Conservation (phyloP, 1,140 invertebrate genomes). For the Cydia splendana region DNA sequence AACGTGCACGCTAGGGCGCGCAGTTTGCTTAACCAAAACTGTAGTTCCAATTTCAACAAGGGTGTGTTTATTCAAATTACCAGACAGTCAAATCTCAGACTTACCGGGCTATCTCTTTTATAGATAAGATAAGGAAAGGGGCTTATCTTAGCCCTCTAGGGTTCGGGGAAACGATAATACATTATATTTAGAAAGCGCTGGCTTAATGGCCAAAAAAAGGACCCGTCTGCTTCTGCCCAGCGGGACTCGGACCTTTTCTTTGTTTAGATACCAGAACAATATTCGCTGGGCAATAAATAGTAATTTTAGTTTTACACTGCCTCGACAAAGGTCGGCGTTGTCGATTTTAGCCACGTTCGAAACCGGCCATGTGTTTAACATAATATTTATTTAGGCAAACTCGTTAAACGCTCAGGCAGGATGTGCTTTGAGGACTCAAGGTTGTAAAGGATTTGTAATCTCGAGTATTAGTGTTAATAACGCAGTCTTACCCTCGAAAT, state of each 20-base stretch:
- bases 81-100: constrained; percentile 47
- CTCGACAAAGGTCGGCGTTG: constrained; percentile 38
- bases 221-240: background rate
- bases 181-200: constrained; percentile 60
- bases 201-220: constrained; percentile 47
- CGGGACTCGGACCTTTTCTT: constrained; percentile 22
- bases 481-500: background rate
- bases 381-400: constrained; percentile 75
- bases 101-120: constrained; percentile 43
- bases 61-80: constrained; percentile 11
- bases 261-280: constrained; percentile 41
- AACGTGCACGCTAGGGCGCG: constrained; percentile 3
- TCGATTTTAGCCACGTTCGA: constrained; percentile 39
- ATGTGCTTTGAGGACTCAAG: constrained; percentile 75
- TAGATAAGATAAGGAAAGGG: constrained; percentile 62
- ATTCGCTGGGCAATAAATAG: constrained; percentile 53
- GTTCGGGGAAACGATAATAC: constrained; percentile 44
- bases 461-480: constrained; percentile 30
- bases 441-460: constrained; percentile 54
- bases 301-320: constrained; percentile 40
- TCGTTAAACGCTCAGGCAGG: constrained; percentile 69
- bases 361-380: constrained; percentile 64
- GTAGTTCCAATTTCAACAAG: background rate
- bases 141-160: constrained; percentile 57
- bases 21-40: constrained; percentile 12